Base-by-base conservation (phyloP, 2,888 invertebrate species). In the Drosophila vallismaia region DNA sequence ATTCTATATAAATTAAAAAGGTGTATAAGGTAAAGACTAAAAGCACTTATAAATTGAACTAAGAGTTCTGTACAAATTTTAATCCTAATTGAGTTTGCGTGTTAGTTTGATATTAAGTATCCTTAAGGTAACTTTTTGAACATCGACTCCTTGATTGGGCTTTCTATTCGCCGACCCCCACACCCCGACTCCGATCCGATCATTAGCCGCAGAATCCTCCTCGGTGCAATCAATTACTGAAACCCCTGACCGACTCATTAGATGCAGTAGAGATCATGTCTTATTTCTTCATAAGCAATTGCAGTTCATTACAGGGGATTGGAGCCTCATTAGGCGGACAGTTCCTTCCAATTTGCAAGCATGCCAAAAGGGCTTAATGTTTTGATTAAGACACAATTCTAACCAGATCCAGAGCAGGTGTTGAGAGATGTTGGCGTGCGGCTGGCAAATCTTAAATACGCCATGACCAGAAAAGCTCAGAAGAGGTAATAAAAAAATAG, bases 341-440 rank as follows among this genome's bases (percentile, higher is more conserved):
- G 58, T 64, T 59, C 72, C 75, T 74, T 70, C 66, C 70, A 74
- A 84, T 64, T 64, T 63, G 53, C 64, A 74, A 74, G 77, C 83
- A 78, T 80, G 82, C 55, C 76, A 78, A 82, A 85, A 77, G 79
- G 66, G 76, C 56, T 79, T 85, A 82, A 85, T 82, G 76, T 78
- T 85, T 86, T 82, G 82, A 82, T 82, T 82, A 73, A 69, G 72
- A 60, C 63, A 71, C 55, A 63, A 24, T 55, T 53, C 70, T 69
- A 58, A 69, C 55, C 54, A 70, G 53, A 31, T 29, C 28, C n/a
- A 9, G 56, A 54, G 74, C 82, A 79, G 86, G 76, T 79, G 81
- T 76, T 75, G 53, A 62, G 51, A 55, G 51, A 57, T 44, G 46
- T 38, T 54, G 55, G 55, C 74, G 63, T 63, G 70, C 53, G 76